phyloP scores from a whole-genome alignment of 1,140 invertebrate species.

The Trichonephila clavata region DNA sequence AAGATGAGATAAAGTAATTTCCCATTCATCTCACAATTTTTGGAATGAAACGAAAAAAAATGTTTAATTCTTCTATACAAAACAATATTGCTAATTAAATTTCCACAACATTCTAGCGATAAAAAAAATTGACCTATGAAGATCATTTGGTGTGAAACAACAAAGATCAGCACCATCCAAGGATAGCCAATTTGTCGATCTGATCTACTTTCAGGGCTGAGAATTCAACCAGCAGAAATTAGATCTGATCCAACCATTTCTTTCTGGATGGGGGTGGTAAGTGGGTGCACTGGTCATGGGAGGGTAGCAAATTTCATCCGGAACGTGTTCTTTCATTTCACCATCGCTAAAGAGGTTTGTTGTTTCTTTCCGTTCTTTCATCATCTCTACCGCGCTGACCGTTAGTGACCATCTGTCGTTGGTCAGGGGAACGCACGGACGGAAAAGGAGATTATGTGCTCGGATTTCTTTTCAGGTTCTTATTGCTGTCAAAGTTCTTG shows the following conservation, averaged over 20 bases:
- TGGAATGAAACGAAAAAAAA: no score
- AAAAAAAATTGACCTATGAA: neutral
- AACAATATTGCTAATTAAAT: no score
- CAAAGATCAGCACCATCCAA: neutral
- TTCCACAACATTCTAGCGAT: neutral
- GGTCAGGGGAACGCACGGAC: neutral
- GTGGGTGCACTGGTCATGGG: neutral
- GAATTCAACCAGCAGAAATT: conserved; percentile 7
- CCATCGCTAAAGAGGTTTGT: conserved; percentile 28
- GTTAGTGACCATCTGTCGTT: neutral
- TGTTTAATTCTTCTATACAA: no score
- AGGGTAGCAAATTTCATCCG: conserved; percentile 2
- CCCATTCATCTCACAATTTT: no score
- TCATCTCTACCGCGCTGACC: neutral
- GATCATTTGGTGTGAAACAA: neutral
- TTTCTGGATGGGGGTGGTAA: neutral
- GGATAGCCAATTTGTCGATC: neutral
- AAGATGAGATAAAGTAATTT: no score
- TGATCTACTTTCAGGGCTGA: neutral
- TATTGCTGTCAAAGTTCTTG: conserved; percentile 1
- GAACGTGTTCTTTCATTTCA: conserved; percentile 50
- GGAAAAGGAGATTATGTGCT: conserved; percentile 18
- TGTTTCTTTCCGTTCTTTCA: conserved; percentile 37
- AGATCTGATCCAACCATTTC: conserved; percentile 25
- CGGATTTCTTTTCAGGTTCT: conserved; percentile 11